Evolutionary conservation across 2,888 invertebrate genomes (phyloP).

Genomic region (Coelinius sp.): DNA sequence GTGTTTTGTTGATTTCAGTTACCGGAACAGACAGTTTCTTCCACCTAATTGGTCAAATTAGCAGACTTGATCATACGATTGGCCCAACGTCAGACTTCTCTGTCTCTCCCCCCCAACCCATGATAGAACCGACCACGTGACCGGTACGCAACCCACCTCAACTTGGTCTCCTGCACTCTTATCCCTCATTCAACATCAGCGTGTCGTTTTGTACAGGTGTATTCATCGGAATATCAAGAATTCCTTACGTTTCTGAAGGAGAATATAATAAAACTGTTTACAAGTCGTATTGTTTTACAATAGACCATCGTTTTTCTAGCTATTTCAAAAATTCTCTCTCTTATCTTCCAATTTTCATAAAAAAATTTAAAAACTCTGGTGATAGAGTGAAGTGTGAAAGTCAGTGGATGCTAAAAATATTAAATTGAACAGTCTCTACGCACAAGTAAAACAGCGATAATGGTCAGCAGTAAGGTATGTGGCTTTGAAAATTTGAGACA

Average conservation of each 20-base stretch:
- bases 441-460: conserved; percentile 28
- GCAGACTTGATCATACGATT: not conserved
- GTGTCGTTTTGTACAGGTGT: not conserved
- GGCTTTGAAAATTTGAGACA: too few relatives aligned
- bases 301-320: not conserved
- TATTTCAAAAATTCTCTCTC: not conserved
- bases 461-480: conserved; percentile 58
- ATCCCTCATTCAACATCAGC: not conserved
- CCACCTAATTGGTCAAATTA: not conserved
- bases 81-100: not conserved
- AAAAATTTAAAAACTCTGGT: not conserved
- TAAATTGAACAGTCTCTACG: not conserved
- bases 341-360: not conserved
- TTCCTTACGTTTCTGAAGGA: not conserved
- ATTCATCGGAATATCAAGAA: not conserved
- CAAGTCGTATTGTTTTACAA: too few relatives aligned
- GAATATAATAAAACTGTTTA: too few relatives aligned
- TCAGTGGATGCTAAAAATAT: not conserved
- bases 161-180: not conserved
- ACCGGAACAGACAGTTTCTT: too few relatives aligned
- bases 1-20: too few relatives aligned
- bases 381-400: not conserved
- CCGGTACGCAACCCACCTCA: not conserved
- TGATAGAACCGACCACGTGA: not conserved
- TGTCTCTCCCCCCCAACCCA: not conserved